Evolutionary conservation across 2,113 vertebrate genomes (phyloP).

Genomic region (Rhipidura dahli): DNA sequence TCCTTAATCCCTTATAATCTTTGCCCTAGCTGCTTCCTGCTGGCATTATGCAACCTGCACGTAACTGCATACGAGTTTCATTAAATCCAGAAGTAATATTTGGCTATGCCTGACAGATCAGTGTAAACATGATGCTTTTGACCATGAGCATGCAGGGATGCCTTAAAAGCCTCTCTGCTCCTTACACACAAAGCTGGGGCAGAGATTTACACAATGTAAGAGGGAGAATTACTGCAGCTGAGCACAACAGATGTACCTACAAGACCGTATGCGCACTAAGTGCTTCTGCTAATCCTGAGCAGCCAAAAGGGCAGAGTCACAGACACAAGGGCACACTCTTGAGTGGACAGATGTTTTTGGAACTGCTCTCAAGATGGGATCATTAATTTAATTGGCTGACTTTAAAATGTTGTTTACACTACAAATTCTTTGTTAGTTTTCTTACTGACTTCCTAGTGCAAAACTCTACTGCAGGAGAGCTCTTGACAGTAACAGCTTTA

Average conservation of each 20-base stretch:
- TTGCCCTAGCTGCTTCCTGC: background rate
- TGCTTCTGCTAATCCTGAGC: background rate
- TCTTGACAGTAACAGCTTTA: background rate
- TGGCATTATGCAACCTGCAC: background rate
- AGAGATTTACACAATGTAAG: background rate
- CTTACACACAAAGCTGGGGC: slow-evolving; percentile 11
- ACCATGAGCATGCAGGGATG: background rate
- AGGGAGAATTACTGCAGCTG: background rate
- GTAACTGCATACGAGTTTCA: background rate
- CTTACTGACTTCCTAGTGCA: background rate
- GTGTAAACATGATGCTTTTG: background rate
- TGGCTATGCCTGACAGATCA: background rate
- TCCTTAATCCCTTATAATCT: background rate
- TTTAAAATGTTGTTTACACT: background rate
- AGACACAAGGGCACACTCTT: background rate
- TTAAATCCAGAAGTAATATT: background rate
- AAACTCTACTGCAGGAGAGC: background rate
- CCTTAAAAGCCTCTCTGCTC: slow-evolving; percentile 37
- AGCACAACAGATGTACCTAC: background rate
- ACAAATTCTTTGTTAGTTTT: background rate
- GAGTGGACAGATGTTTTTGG: background rate
- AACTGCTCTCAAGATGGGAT: background rate
- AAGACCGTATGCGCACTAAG: background rate
- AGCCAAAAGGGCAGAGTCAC: background rate
- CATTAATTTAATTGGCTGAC: background rate